Conservation (phyloP, 1,140 invertebrate species). For the Magallana angulata region DNA sequence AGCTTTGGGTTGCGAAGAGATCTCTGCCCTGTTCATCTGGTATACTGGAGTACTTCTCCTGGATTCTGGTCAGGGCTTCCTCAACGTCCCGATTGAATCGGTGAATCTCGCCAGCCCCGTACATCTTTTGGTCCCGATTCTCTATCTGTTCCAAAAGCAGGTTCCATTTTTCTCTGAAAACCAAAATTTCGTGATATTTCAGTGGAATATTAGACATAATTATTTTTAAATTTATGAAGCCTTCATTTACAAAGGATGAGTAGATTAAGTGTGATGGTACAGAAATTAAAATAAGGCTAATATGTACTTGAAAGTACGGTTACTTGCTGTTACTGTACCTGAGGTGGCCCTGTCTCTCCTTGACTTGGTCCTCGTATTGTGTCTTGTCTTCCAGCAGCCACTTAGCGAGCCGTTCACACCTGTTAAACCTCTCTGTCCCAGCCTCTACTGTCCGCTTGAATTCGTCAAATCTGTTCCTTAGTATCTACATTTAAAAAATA, state of each 20-base stretch:
- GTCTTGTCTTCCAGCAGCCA: conserved; percentile 93
- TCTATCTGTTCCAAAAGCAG: conserved; percentile 91
- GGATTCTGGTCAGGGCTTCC: conserved; percentile 93
- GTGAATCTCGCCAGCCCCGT: conserved; percentile 96
- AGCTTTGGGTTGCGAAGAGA: conserved; percentile 90
- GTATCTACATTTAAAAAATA: conserved; percentile 58
- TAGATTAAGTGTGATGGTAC: too few species aligned
- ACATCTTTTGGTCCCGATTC: conserved; percentile 90
- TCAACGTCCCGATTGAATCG: conserved; percentile 97
- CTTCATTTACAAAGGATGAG: too few species aligned
- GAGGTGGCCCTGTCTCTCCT: conserved; percentile 89
- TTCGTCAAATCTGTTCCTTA: conserved; percentile 92
- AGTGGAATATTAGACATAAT: too few species aligned
- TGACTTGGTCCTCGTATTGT: conserved; percentile 92
- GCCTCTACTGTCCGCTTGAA: conserved; percentile 94
- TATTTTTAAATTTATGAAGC: too few species aligned
- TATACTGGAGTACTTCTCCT: conserved; percentile 91
- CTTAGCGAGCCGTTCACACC: conserved; percentile 94
- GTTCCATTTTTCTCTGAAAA: conserved; percentile 90
- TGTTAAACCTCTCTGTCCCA: conserved; percentile 94
- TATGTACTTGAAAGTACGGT: neutral
- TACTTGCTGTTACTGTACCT: conserved; percentile 75
- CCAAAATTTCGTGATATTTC: neutral
- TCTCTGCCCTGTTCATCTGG: conserved; percentile 92
- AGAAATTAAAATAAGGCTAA: neutral